These are phyloP conservation scores for Premnoplex brunnescens DNA, from an alignment of 2,797 vertebrate genomes.

Conservation along the genomic window DNA sequence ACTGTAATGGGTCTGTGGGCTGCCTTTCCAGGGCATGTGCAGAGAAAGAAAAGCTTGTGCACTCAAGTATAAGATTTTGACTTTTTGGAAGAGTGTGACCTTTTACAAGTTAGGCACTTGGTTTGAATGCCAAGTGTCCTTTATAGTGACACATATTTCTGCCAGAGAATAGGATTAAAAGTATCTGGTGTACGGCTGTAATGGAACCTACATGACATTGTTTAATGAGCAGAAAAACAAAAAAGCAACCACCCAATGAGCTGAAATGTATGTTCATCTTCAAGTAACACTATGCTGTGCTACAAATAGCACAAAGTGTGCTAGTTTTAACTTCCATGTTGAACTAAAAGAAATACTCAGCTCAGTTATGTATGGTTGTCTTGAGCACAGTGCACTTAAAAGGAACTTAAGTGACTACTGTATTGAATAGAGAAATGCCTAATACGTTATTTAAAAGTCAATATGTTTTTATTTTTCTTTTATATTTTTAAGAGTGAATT, in stretches of 20 bases:
- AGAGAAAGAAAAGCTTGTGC: too few species aligned
- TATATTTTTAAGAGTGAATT: background rate
- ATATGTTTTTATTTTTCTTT: background rate
- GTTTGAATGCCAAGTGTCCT: background rate
- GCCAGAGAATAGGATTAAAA: background rate
- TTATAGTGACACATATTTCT: background rate
- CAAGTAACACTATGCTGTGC: background rate
- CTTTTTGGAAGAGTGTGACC: background rate
- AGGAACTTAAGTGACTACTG: background rate
- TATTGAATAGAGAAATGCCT: background rate
- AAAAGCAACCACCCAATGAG: background rate
- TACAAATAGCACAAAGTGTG: background rate
- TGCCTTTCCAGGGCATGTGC: background rate
- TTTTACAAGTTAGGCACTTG: background rate
- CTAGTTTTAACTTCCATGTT: background rate
- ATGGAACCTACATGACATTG: background rate
- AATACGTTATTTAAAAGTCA: background rate
- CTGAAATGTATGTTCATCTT: background rate
- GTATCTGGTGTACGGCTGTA: background rate
- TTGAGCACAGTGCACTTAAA: background rate
- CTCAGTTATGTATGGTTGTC: background rate
- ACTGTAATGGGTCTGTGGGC: background rate
- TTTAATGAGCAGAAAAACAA: background rate
- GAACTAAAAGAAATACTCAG: background rate
- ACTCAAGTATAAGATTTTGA: background rate